Evolutionary conservation across 1,140 invertebrate genomes (phyloP), one percentile per base, ranked within the genome.

Genomic region (Drosophila insularis): DNA sequence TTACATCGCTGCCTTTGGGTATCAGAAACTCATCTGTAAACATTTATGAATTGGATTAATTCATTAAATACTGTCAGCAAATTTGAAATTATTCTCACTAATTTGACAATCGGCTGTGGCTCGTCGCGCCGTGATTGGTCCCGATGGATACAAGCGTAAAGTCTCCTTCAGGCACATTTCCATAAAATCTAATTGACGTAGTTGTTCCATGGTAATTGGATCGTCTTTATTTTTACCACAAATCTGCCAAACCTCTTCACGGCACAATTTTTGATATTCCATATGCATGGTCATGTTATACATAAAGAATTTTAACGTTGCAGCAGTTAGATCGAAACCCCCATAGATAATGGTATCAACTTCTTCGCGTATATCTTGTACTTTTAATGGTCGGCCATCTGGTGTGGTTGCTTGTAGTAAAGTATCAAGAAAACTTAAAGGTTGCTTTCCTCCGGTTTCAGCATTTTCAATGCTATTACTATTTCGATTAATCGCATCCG

Each of bases 131-230:
- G 96, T 95, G 8, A 96, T 82, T 0, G 96, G 96, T 31, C 97
- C 97, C 64, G 96, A 96, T 69, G 97, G 97, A 84, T 95, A 97
- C 92, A 97, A 92, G 19, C 96, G 93, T 2, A 97, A 93, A 0
- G 96, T 93, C 81, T 94, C 94, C 84, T 94, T 95, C 0, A 95
- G 91, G 10, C 93, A 93, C 61, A 91, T 90, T 65, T 95, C 95
- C 11, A 95, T 73, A 77, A 94, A 95, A 31, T 92, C 93, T 92
- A 95, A 91, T 31, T 93, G 71, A 4, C 91, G 74, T 2, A 95
- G 58, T 39, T 94, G 94, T 14, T 94, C 92, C 62, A 92, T 92
- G 10, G 93, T 93, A 0, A 92, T 90, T 37, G 92, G 69, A 7
- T 84, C 63, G 17, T 80, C 73, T 46, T 21, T 67, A 70, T 92